Percentiles rank a stretch among this genome's conserved stretches.
Evolutionary conservation across 2,113 vertebrate genomes (phyloP).

Genomic region (Albula goreensis): DNA sequence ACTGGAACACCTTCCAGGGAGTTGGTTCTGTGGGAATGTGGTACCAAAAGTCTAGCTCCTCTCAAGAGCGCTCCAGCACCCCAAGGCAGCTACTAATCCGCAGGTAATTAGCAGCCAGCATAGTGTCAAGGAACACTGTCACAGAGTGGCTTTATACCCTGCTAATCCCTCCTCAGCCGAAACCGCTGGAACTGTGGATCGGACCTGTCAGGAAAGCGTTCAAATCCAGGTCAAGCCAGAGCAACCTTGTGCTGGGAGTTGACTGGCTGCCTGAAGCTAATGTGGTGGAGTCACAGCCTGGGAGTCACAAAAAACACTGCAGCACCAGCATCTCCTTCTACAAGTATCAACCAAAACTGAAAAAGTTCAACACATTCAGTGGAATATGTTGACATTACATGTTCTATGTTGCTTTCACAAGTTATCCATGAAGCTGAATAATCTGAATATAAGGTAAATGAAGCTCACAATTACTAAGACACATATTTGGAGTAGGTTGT

Average conservation of each 20-base stretch:
- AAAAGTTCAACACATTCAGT: too few species aligned
- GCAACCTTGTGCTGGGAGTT: background rate
- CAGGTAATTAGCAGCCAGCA: background rate
- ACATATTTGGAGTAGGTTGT: background rate
- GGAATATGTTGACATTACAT: background rate
- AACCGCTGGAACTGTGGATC: background rate
- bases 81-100: background rate
- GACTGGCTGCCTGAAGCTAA: background rate
- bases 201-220: background rate
- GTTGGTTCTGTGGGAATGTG: background rate
- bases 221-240: background rate
- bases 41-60: background rate
- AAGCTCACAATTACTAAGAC: background rate
- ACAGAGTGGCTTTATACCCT: background rate
- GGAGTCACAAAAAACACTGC: background rate
- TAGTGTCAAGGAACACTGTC: background rate
- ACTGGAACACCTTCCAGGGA: background rate
- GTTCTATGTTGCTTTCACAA: background rate
- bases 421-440: background rate
- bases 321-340: background rate
- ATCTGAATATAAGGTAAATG: background rate
- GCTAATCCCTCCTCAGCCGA: conserved; percentile 3
- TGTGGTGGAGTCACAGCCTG: background rate
- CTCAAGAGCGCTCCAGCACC: background rate
- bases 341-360: too few species aligned